Evolutionary conservation across 2,113 vertebrate species (phyloP).

Genomic region (Lophochroa leadbeateri): DNA sequence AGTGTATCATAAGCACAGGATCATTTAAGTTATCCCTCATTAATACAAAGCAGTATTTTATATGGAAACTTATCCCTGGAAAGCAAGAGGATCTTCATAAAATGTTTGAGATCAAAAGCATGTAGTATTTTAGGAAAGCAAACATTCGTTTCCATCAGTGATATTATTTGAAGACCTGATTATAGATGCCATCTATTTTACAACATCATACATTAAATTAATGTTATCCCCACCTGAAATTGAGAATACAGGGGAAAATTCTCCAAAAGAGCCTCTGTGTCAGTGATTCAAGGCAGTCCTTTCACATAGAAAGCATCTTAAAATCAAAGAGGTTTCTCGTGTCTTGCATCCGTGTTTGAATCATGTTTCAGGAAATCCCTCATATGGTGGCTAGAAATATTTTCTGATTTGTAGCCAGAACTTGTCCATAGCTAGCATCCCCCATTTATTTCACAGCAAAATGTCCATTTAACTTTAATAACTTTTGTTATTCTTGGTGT

Average conservation of each 20-base stretch:
- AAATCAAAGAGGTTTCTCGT: fast-evolving
- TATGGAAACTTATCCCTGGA: neutral
- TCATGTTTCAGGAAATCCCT: neutral
- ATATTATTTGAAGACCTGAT: neutral
- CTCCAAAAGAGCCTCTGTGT: neutral
- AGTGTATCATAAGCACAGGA: neutral
- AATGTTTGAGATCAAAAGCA: neutral
- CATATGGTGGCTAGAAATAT: neutral
- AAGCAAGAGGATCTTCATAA: neutral
- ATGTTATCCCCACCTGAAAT: neutral
- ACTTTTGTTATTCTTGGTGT: neutral
- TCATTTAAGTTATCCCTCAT: neutral
- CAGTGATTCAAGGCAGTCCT: neutral
- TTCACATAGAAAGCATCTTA: neutral
- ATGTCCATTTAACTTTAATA: neutral
- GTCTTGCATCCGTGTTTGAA: neutral
- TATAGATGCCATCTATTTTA: neutral
- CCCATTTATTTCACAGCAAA: neutral
- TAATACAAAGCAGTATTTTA: neutral
- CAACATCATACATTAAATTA: neutral
- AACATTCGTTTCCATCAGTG: neutral
- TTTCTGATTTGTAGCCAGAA: neutral
- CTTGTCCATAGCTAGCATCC: neutral
- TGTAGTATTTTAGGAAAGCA: neutral
- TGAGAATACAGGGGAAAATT: neutral